Percentiles rank a stretch among this genome's conserved stretches.
These are phyloP conservation scores for Catamblyrhynchus diadema DNA, from an alignment of 2,797 vertebrate species.

Conservation along the genomic window DNA sequence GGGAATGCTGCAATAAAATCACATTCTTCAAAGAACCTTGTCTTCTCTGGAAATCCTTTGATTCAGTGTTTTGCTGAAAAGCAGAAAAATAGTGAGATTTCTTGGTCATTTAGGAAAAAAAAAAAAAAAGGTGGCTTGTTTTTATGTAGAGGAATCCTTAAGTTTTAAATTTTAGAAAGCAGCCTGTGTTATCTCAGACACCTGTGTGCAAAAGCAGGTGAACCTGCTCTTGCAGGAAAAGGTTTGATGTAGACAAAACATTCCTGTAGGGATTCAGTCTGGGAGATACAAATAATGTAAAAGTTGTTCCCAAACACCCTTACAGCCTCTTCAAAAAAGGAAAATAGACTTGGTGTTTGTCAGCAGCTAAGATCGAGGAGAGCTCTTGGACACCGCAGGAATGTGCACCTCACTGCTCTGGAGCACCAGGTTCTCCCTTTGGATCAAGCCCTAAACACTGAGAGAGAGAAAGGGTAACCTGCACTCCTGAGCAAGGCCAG, in stretches of 20 bases:
- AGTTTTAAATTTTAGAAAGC: background rate
- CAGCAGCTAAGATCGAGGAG: background rate
- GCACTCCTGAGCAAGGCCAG: background rate
- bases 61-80: background rate
- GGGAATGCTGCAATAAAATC: background rate
- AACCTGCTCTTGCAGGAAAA: background rate
- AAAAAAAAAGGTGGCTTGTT: background rate
- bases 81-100: background rate
- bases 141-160: background rate
- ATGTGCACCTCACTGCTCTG: background rate
- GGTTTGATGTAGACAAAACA: background rate
- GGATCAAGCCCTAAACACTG: background rate
- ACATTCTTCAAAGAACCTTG: background rate
- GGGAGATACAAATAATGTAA: background rate
- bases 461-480: background rate
- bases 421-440: background rate
- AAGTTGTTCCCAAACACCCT: background rate
- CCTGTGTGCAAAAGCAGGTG: background rate
- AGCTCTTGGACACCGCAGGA: background rate
- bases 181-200: background rate
- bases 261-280: background rate
- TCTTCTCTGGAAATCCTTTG: background rate
- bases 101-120: background rate
- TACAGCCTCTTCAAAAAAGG: background rate
- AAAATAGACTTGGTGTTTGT: background rate